Percentiles rank a stretch among this genome's conserved stretches.
These are phyloP conservation scores for Coreius guichenoti DNA, from an alignment of 2,797 vertebrate genomes.

Conservation along the genomic window DNA sequence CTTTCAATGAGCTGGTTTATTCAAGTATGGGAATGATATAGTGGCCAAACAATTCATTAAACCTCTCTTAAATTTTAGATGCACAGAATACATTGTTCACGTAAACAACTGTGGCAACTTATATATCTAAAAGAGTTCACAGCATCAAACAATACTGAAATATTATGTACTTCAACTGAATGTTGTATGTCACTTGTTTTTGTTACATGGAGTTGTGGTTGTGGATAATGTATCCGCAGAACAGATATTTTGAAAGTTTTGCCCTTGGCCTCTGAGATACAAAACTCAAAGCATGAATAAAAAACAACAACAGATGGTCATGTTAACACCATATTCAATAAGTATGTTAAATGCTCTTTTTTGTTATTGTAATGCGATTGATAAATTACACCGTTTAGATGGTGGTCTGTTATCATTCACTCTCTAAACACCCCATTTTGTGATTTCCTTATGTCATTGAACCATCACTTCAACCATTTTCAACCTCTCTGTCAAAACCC, in stretches of 20 bases:
- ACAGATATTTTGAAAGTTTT: slow-evolving; percentile 16
- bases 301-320: neutral
- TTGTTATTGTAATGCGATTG: neutral
- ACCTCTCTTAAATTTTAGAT: neutral
- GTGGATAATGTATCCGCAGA: neutral
- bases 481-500: neutral
- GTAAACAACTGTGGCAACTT: neutral
- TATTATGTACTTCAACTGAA: neutral
- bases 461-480: neutral
- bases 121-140: neutral
- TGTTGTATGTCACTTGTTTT: neutral
- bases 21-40: neutral
- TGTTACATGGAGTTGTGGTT: neutral
- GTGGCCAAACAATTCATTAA: neutral
- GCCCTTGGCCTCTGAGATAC: neutral
- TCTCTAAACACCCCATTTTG: neutral
- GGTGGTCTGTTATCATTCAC: neutral
- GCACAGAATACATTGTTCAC: neutral
- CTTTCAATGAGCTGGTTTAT: neutral
- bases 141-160: neutral
- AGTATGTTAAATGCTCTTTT: neutral
- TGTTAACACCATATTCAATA: neutral
- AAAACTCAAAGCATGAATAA: neutral
- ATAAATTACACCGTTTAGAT: neutral
- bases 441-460: neutral